Percentiles rank a stretch among this genome's conserved stretches.
Evolutionary conservation across 2,113 vertebrate genomes (phyloP).

Genomic region (Alethe diademata): DNA sequence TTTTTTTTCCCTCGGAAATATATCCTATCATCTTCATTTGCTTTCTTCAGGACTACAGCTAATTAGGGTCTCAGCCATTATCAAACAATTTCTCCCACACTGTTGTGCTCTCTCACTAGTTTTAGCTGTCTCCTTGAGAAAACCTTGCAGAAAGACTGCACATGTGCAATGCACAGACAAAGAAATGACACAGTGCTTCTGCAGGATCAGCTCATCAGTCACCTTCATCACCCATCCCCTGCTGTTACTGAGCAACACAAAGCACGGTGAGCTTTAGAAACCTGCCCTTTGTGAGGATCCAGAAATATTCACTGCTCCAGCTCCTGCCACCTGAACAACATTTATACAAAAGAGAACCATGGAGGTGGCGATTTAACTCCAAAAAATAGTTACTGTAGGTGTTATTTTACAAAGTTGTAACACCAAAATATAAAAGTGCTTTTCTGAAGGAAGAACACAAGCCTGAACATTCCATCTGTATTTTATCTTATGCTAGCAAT

Average conservation of each 20-base stretch:
- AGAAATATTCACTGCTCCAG: not conserved
- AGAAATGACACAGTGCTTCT: not conserved
- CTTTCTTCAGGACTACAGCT: not conserved
- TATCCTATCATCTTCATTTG: not conserved
- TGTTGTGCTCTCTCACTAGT: not conserved
- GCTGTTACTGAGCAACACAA: not conserved
- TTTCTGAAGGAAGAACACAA: not conserved
- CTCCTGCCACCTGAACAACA: not conserved
- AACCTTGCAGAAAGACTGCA: not conserved
- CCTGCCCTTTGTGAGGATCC: not conserved
- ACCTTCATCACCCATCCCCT: not conserved
- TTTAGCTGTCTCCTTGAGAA: not conserved
- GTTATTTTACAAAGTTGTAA: not conserved
- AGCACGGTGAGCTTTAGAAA: not conserved
- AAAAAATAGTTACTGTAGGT: not conserved
- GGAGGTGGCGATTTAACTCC: not conserved
- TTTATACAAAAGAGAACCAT: not conserved
- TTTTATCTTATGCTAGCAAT: not conserved
- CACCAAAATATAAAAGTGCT: not conserved
- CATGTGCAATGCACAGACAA: not conserved
- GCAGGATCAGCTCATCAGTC: not conserved
- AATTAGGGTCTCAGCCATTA: not conserved
- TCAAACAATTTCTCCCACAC: not conserved
- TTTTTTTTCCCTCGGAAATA: not conserved
- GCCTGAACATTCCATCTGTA: not conserved